Evolutionary conservation across 2,797 vertebrate species (phyloP).

Genomic region (Australoheros facetus): DNA sequence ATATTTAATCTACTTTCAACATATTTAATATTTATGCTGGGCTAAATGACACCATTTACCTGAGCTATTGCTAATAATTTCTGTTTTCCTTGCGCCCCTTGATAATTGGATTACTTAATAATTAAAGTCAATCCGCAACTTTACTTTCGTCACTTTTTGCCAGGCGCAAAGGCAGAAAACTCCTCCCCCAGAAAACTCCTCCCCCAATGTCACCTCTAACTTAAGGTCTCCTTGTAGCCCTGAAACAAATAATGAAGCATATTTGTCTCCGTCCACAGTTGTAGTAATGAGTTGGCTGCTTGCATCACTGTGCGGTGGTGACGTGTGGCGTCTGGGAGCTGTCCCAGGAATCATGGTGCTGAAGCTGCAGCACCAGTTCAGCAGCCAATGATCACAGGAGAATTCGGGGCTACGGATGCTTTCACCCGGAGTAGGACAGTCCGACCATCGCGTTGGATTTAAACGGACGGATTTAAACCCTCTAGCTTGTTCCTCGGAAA

Average conservation of each 20-base stretch:
- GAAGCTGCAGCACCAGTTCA: conserved; percentile 82
- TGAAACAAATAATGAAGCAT: conserved; percentile 20
- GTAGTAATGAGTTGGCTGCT: conserved; percentile 65
- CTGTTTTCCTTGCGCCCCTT: not conserved
- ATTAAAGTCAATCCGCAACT: not conserved
- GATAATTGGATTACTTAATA: not conserved
- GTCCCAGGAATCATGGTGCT: conserved; percentile 91
- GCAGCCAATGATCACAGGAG: conserved; percentile 74
- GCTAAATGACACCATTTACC: not conserved
- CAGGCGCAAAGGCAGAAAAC: not conserved
- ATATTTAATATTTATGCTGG: not conserved
- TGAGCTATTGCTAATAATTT: not conserved
- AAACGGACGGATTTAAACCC: conserved; percentile 54
- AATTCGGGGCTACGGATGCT: conserved; percentile 59
- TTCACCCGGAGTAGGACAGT: conserved; percentile 67
- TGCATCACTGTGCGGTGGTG: conserved; percentile 79
- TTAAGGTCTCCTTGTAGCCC: not conserved
- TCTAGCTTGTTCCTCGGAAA: conserved; percentile 25
- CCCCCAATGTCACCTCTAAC: not conserved
- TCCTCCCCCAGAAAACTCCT: not conserved
- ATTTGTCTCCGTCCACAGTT: conserved; percentile 43
- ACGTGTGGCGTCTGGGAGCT: conserved; percentile 87
- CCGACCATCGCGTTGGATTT: conserved; percentile 57
- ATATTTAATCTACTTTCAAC: not conserved
- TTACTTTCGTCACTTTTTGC: not conserved